These are phyloP conservation scores for Iselma pallidipennis DNA, from an alignment of 2,888 invertebrate species.

Conservation along the genomic window DNA sequence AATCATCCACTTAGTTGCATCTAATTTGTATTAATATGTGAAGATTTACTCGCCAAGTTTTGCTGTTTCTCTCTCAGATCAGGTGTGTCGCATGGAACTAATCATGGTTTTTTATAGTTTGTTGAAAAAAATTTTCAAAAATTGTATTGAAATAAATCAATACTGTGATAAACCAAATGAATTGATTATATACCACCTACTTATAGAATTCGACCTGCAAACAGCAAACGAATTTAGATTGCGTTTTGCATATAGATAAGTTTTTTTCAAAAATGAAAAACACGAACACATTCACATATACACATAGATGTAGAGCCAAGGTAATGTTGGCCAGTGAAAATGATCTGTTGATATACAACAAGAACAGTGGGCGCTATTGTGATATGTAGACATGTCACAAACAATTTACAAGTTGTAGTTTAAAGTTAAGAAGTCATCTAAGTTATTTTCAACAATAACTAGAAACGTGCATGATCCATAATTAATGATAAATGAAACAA, in stretches of 20 bases:
- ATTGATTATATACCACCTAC: neutral
- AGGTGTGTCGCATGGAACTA: neutral
- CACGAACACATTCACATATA: neutral
- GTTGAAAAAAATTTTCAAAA: neutral
- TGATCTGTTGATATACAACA: constrained; percentile 18
- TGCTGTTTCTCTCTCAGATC: neutral
- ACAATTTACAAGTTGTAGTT: constrained; percentile 24
- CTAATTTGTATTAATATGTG: neutral
- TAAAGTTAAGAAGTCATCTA: neutral
- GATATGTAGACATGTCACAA: constrained; percentile 16
- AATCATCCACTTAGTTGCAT: neutral
- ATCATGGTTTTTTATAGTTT: neutral
- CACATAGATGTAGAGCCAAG: neutral
- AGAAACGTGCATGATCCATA: neutral
- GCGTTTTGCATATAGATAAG: neutral
- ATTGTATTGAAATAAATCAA: too few relatives aligned
- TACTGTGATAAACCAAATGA: too few relatives aligned
- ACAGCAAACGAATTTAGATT: neutral
- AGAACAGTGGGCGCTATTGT: constrained; percentile 26
- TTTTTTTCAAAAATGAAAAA: neutral
- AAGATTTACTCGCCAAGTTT: too few relatives aligned
- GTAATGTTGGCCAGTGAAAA: constrained; percentile 17
- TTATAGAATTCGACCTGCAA: neutral
- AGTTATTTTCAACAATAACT: neutral
- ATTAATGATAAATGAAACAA: neutral